Evolutionary conservation across 1,140 invertebrate genomes (phyloP).

Genomic region (Dendrolimus punctatus): DNA sequence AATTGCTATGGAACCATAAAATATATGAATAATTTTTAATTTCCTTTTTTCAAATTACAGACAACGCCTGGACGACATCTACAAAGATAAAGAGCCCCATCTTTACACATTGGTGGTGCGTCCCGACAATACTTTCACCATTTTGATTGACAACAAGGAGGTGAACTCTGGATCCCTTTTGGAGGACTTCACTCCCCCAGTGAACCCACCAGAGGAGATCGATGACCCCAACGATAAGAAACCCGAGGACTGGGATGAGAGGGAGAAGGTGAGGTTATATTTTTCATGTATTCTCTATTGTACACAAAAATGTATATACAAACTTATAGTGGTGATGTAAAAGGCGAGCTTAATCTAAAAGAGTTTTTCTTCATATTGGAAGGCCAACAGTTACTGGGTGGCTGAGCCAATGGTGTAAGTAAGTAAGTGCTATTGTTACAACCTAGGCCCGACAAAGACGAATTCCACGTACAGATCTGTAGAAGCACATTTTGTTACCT

Average conservation of each 20-base stretch:
- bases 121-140: conserved; percentile 89
- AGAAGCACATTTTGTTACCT: no score
- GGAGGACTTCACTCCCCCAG: conserved; percentile 92
- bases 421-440: no score
- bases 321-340: no score
- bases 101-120: conserved; percentile 92
- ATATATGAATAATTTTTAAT: no score
- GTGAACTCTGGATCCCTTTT: conserved; percentile 90
- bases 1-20: no score
- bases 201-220: conserved; percentile 96
- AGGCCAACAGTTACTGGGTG: no score
- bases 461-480: no score
- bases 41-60: conserved; percentile 59
- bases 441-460: no score
- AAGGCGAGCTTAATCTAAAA: no score
- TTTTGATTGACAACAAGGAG: conserved; percentile 82
- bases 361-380: no score
- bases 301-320: no score
- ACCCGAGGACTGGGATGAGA: conserved; percentile 97
- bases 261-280: conserved; percentile 81
- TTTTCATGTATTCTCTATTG: not conserved
- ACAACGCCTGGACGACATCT: conserved; percentile 87
- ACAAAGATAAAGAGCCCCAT: conserved; percentile 97
- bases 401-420: no score
- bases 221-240: conserved; percentile 94